These are phyloP conservation scores for Thyatira batis DNA, from an alignment of 2,888 invertebrate species.

Conservation along the genomic window DNA sequence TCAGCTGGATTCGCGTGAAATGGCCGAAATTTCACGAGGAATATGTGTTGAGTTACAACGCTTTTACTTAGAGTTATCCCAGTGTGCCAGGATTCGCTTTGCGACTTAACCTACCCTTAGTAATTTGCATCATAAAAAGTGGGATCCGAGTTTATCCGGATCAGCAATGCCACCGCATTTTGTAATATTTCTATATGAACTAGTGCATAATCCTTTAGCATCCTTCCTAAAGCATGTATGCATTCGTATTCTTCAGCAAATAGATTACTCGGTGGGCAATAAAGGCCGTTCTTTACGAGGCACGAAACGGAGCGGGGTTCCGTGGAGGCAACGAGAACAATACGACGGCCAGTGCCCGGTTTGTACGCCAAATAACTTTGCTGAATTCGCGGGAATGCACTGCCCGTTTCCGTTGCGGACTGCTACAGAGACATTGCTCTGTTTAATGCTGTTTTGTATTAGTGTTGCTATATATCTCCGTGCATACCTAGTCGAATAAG, in stretches of 20 bases:
- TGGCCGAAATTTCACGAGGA: conserved; percentile 57
- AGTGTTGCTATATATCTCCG: conserved; percentile 31
- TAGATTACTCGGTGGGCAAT: conserved; percentile 55
- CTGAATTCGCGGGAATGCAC: conserved; percentile 64
- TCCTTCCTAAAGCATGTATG: background rate
- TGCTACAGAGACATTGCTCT: conserved; percentile 32
- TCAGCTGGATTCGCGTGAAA: conserved; percentile 72
- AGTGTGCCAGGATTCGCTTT: background rate
- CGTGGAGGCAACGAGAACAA: conserved; percentile 51
- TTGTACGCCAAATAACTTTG: conserved; percentile 52
- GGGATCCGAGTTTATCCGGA: too few relatives aligned
- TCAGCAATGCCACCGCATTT: too few relatives aligned
- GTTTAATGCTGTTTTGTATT: conserved; percentile 41
- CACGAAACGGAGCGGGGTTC: conserved; percentile 53
- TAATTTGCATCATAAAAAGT: background rate
- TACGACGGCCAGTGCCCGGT: conserved; percentile 38
- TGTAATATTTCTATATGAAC: too few relatives aligned
- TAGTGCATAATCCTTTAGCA: background rate
- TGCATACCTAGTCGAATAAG: background rate
- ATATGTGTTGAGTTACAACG: conserved; percentile 11
- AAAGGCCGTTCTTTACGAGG: conserved; percentile 65
- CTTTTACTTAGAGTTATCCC: background rate
- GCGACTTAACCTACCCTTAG: background rate
- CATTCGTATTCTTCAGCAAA: conserved; percentile 41
- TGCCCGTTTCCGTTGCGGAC: conserved; percentile 45